Conservation (phyloP, 2,888 invertebrate species). For the Parnassius orleans region DNA sequence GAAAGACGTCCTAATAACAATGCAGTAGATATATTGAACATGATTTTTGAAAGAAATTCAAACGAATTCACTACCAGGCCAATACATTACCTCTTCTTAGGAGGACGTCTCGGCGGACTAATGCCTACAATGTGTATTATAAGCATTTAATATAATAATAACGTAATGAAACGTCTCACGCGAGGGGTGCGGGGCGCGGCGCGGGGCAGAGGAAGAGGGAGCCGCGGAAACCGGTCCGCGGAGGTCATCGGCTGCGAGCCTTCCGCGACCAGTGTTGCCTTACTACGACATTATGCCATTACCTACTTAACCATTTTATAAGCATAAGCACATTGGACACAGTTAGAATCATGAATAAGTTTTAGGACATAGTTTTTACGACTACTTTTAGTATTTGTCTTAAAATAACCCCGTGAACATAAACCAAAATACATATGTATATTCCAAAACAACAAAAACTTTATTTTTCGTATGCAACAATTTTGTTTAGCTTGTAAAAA, state of each 20-base stretch:
- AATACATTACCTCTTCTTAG: conserved; percentile 66
- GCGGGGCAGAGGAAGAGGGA: conserved; percentile 43
- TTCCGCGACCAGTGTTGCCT: conserved; percentile 75
- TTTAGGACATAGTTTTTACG: no score
- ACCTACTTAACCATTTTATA: conserved; percentile 32
- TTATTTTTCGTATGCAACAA: no score
- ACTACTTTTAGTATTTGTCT: no score
- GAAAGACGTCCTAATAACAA: no score
- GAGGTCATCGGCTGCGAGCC: conserved; percentile 80
- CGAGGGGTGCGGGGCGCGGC: conserved; percentile 44
- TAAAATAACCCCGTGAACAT: no score
- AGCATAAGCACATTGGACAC: no score
- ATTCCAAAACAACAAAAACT: no score
- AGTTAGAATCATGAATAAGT: no score
- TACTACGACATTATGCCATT: conserved; percentile 47
- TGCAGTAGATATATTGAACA: no score
- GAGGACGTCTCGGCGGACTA: conserved; percentile 66
- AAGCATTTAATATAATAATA: conserved; percentile 81
- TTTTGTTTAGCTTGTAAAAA: no score
- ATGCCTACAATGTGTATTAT: conserved; percentile 79
- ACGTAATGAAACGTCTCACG: conserved; percentile 79
- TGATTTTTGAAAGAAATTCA: conserved; percentile 46
- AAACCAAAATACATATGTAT: no score
- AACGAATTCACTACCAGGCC: conserved; percentile 44
- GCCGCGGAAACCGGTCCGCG: conserved; percentile 71